phyloP scores from a whole-genome alignment of 2,888 invertebrate genomes.

The Coelogynopora nodosa region DNA sequence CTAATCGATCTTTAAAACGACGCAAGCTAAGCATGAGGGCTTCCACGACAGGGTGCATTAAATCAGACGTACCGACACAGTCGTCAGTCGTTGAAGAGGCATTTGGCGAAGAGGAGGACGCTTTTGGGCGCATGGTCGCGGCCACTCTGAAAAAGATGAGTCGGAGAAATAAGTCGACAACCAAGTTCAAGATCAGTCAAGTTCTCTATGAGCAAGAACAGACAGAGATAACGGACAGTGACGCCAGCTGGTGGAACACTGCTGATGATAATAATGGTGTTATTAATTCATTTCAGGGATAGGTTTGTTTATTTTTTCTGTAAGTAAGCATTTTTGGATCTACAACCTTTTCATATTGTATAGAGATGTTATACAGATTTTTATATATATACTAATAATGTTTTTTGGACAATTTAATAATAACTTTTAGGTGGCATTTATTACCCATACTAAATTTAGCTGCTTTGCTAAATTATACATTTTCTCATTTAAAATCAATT shows the following conservation, averaged over 20 bases:
- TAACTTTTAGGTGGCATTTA: too few relatives aligned
- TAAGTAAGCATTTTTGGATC: too few relatives aligned
- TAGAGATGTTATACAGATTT: too few relatives aligned
- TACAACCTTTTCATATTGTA: too few relatives aligned
- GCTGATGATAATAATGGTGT: not conserved
- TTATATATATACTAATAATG: too few relatives aligned
- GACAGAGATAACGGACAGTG: not conserved
- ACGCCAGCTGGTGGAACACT: not conserved
- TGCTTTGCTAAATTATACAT: too few relatives aligned
- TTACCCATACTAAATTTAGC: too few relatives aligned
- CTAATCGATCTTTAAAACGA: too few relatives aligned
- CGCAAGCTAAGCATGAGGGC: not conserved
- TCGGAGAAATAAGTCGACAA: not conserved
- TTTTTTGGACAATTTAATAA: too few relatives aligned
- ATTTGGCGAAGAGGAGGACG: not conserved
- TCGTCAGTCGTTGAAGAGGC: not conserved
- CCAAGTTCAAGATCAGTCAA: not conserved
- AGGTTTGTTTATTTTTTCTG: too few relatives aligned
- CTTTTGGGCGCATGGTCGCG: not conserved
- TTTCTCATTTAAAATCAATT: too few relatives aligned
- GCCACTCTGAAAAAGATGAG: not conserved
- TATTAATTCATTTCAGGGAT: too few relatives aligned
- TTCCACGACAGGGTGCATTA: not conserved
- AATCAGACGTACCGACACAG: not conserved
- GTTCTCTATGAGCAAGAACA: conserved; percentile 19